Percentiles rank a stretch among this genome's conserved stretches.
phyloP scores from a whole-genome alignment of 2,113 vertebrate species.

The Ptilonorhynchus violaceus region DNA sequence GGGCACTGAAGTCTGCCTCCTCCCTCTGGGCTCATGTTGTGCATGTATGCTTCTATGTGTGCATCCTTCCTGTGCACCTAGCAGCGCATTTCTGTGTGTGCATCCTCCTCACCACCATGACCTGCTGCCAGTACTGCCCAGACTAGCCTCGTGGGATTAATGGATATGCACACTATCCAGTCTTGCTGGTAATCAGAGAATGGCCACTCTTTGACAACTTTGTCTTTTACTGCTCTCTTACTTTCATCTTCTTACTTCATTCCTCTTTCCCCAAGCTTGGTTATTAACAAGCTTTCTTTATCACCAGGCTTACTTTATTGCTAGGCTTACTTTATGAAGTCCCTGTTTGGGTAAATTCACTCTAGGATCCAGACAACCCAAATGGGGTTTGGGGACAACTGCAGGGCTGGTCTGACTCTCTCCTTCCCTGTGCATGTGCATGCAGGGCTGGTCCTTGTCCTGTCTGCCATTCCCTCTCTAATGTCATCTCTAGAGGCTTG shows the following conservation, averaged over 20 bases:
- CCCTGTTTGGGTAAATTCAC: not conserved
- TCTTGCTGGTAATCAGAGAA: not conserved
- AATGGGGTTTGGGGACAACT: not conserved
- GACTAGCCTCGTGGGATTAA: not conserved
- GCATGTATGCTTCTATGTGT: no score
- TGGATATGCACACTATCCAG: not conserved
- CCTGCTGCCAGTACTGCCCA: not conserved
- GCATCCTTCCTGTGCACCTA: not conserved
- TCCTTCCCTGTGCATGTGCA: fast-evolving
- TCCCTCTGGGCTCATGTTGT: not conserved
- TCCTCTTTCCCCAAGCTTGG: not conserved
- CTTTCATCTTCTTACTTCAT: not conserved
- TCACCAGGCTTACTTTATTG: not conserved
- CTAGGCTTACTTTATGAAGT: not conserved
- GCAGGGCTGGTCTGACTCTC: not conserved
- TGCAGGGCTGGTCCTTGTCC: fast-evolving
- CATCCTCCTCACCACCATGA: not conserved
- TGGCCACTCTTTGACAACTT: not conserved
- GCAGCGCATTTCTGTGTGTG: not conserved
- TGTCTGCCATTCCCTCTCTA: not conserved
- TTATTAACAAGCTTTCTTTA: not conserved
- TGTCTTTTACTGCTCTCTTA: not conserved
- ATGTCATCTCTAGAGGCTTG: not conserved
- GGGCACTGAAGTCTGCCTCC: not conserved
- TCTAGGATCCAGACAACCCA: not conserved